Conservation (phyloP, 2,113 vertebrate species). For the Tragelaphus imberbis region DNA sequence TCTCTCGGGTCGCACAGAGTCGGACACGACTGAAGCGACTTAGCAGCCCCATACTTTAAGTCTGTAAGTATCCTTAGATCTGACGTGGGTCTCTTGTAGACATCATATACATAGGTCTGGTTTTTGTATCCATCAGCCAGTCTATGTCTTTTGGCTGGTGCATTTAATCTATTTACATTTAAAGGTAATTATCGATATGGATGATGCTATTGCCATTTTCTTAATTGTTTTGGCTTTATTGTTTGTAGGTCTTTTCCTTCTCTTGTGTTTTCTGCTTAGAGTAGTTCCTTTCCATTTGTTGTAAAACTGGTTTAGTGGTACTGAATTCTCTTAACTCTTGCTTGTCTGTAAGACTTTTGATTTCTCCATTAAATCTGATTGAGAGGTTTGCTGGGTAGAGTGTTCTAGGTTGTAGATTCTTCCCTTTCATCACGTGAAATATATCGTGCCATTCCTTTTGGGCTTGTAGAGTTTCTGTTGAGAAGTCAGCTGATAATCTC, state of each 20-base stretch:
- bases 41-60: not conserved
- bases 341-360: not conserved
- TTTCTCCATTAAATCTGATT: not conserved
- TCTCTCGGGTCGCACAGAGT: no score
- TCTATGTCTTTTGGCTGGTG: not conserved
- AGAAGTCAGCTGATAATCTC: not conserved
- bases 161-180: not conserved
- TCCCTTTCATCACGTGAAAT: not conserved
- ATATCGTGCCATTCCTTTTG: not conserved
- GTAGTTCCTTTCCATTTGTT: not conserved
- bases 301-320: not conserved
- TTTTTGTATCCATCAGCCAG: fast-evolving
- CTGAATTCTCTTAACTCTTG: not conserved
- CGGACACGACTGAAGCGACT: no score
- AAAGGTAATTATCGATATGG: not conserved
- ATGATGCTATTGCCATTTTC: not conserved
- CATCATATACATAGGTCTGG: not conserved
- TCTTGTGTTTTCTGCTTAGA: not conserved
- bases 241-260: not conserved
- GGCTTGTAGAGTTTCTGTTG: not conserved
- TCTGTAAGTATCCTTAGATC: not conserved
- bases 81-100: not conserved
- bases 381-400: not conserved
- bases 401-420: not conserved
- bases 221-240: not conserved